These are phyloP conservation scores for Mico argentatus DNA, from an alignment of 2,797 vertebrate genomes.

Conservation along the genomic window DNA sequence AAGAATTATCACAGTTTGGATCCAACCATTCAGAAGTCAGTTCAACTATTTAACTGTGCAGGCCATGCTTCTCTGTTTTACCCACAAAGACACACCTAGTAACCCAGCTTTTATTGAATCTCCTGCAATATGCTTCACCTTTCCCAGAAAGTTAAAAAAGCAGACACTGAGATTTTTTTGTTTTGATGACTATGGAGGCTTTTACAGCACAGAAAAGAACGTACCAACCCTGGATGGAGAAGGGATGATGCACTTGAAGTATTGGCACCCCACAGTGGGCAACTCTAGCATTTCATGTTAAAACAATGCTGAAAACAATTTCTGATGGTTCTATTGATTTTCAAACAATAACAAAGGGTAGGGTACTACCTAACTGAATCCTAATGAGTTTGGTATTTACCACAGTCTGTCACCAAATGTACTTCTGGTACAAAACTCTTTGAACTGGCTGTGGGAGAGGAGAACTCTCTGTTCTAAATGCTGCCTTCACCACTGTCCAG, in stretches of 20 bases:
- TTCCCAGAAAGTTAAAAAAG: conserved; percentile 46
- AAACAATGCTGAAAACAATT: neutral
- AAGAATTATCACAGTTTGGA: neutral
- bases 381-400: neutral
- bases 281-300: neutral
- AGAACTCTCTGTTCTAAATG: neutral
- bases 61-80: neutral
- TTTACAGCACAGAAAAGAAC: neutral
- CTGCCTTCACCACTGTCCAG: neutral
- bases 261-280: neutral
- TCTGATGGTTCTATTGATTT: conserved; percentile 3
- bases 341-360: conserved; percentile 1
- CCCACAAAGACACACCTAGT: neutral
- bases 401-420: neutral
- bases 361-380: neutral
- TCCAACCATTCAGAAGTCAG: neutral
- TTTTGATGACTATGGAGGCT: neutral
- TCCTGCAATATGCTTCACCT: neutral
- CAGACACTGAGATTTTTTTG: neutral
- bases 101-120: neutral
- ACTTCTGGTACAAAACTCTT: neutral
- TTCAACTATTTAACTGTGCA: neutral
- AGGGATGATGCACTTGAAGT: neutral
- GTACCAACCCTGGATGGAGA: neutral
- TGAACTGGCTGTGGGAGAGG: neutral